Evolutionary conservation across 2,888 invertebrate species (phyloP), one percentile per base, ranked within the genome.

Genomic region (Drosophila prostipennis): DNA sequence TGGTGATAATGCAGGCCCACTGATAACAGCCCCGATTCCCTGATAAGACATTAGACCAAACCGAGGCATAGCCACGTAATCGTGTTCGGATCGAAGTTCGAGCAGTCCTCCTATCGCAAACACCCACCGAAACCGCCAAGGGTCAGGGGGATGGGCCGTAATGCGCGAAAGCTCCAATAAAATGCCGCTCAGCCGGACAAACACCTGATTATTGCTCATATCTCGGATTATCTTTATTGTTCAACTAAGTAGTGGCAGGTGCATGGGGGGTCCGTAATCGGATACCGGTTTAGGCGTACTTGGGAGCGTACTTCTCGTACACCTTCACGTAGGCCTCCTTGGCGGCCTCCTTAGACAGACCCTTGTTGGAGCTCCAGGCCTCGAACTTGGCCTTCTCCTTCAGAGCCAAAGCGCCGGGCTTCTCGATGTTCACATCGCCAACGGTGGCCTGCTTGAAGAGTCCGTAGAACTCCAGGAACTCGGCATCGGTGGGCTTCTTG

Each of bases 381-480:
- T 96, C 96, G 97, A 97, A 98, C 92, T 99, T 99, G 26, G 98
- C 98, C 91, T 96, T 98, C 76, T 96, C 98, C 92, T 96, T 96
- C 80, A 96, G 91, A 87, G 98, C 98, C 71, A 98, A 87, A 92
- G 97, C 94, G 57, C 98, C 97, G 60, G 98, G 98, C 80, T 96
- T 95, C 48, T 93, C 97, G 76, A 95, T 96, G 91, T 96, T 96
- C 77, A 94, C 94, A 90, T 98, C 97, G 0, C 98, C 98, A 77
- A 94, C 92, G 55, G 94, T 95, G 0, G 94, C 96, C 92, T 98
- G 98, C 91, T 98, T 98, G 93, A 93, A 98, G 6, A 97, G 93
- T 2, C 95, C 95, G 92, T 98, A 98, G 40, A 98, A 92, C 68
- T 96, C 96, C 77, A 98, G 93, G 91, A 97, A 94, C 89, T 98